These are phyloP conservation scores for Periphyllus acericola DNA, from an alignment of 2,888 invertebrate species.

Conservation along the genomic window DNA sequence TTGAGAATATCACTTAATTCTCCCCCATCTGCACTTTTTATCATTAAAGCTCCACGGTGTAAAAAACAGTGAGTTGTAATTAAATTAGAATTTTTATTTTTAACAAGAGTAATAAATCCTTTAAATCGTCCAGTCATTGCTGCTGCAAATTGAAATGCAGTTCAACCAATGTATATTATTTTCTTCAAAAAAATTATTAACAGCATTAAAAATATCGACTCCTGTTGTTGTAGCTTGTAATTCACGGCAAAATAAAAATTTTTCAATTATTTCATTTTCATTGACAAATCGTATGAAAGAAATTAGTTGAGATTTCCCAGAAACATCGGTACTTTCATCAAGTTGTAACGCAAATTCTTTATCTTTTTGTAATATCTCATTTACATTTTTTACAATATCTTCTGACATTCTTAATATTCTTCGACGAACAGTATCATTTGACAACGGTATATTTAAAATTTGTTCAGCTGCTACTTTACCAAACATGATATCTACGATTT, in stretches of 20 bases:
- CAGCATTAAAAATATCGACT: slow-evolving; percentile 63
- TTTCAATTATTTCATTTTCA: slow-evolving; percentile 60
- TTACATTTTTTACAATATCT: background rate
- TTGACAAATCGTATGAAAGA: slow-evolving; percentile 63
- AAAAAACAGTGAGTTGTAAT: too few relatives aligned
- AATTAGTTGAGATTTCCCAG: slow-evolving; percentile 63
- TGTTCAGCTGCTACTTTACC: too few relatives aligned
- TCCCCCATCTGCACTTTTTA: too few relatives aligned
- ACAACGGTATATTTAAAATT: too few relatives aligned
- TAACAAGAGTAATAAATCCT: too few relatives aligned
- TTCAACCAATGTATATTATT: slow-evolving; percentile 62
- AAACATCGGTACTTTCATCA: slow-evolving; percentile 62
- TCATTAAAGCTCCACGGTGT: too few relatives aligned
- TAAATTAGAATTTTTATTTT: too few relatives aligned
- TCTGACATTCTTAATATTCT: too few relatives aligned
- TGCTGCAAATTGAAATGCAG: slow-evolving; percentile 63
- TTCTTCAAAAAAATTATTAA: slow-evolving; percentile 63
- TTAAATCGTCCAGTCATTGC: too few relatives aligned
- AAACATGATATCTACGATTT: background rate
- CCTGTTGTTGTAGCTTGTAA: slow-evolving; percentile 63
- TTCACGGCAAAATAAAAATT: slow-evolving; percentile 63
- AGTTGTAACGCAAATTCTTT: slow-evolving; percentile 62
- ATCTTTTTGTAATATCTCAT: slow-evolving; percentile 14
- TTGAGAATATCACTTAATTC: too few relatives aligned
- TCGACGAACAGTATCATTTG: too few relatives aligned